Conservation (phyloP, 2,797 vertebrate genomes). For the Poecile montanus region DNA sequence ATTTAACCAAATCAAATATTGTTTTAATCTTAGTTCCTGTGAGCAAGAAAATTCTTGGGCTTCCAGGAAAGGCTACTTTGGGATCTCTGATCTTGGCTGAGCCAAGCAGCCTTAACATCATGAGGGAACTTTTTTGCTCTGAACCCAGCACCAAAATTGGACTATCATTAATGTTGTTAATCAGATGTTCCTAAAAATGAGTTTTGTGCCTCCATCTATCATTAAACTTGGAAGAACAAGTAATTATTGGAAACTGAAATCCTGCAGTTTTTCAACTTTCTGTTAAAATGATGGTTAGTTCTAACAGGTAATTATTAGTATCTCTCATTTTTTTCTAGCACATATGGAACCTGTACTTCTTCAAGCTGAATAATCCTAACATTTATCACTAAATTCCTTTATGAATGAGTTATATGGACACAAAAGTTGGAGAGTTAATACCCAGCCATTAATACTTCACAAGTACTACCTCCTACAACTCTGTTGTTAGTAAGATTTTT, state of each 20-base stretch:
- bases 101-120: background rate
- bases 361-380: background rate
- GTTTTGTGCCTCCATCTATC: background rate
- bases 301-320: background rate
- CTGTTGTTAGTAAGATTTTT: background rate
- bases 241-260: background rate
- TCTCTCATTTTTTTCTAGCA: background rate
- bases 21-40: background rate
- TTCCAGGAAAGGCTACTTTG: background rate
- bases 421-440: background rate
- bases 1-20: background rate
- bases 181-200: background rate
- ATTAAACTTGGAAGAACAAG: background rate
- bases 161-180: background rate
- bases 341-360: background rate
- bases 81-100: background rate
- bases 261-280: background rate
- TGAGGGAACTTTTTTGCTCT: background rate
- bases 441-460: background rate
- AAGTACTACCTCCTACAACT: background rate
- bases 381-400: background rate
- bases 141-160: background rate
- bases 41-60: background rate
- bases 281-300: background rate
- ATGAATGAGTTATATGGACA: background rate